Base-by-base conservation (phyloP, 2,113 vertebrate genomes). In the Vulpes vulpes region DNA sequence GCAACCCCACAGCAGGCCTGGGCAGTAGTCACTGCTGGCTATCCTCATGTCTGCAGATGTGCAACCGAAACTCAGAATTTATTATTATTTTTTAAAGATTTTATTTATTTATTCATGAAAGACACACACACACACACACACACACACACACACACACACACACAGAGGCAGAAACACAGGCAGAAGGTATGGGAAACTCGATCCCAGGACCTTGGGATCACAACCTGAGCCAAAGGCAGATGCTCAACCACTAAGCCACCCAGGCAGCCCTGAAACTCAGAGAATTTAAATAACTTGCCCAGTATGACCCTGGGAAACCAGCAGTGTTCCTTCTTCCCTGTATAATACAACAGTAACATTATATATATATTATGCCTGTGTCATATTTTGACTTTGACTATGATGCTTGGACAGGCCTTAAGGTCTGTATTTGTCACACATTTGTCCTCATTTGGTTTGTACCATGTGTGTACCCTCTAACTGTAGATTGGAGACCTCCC, bases 21-120 rank as follows among this genome's bases (percentile, higher is more conserved):
- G 2, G 17, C 10, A 0, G 3, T 0, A 16, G 30, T 38, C 3
- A 1, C 43, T 1, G 19, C 8, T 3, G 0, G 10, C 8, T n/a
- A 19, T 27, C 3, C 0, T 3, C 51, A 55, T 2, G 0, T 59
- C 8, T 30, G n/a, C 8, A 79, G 71, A 20, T 0, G 11, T 32
- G 59, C 43, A 43, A 0, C 10, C 0, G 0, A 78, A 64, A 71
- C 82, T 49, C 32, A 10, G 74, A 59, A 43, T 43, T 43, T 43
- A 43, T 43, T 43, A 7, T 43, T 43, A 43, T 43, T 43, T 43
- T 43, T 43, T 43, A 43, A 43, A 43, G 5, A 43, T 43, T 43
- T 43, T 43, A 43, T 8, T 7, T 43, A 43, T 43, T 43, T 43
- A 43, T 43, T 43, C 43, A 43, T 43, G 43, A 43, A 43, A 43